phyloP scores from a whole-genome alignment of 2,888 invertebrate species.

The Rhodophaea formosa region DNA sequence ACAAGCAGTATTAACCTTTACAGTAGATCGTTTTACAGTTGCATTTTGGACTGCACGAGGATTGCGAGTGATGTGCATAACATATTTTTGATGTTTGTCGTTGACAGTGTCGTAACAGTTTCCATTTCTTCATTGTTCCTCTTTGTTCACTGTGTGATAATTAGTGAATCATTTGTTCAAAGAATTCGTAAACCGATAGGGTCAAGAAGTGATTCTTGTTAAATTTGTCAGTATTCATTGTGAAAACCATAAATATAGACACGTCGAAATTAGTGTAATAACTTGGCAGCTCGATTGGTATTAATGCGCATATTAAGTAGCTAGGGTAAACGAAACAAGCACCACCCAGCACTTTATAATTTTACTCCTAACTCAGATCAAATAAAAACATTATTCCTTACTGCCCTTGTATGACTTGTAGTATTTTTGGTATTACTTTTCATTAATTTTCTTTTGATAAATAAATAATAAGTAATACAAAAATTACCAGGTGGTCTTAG shows the following conservation, averaged over 20 bases:
- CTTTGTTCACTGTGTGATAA: not conserved
- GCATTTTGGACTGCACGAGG: not conserved
- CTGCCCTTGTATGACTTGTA: no score
- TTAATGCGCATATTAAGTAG: no score
- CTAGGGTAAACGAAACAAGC: no score
- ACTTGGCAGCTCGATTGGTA: no score
- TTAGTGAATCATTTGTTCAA: not conserved
- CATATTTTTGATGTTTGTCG: slow-evolving; percentile 11
- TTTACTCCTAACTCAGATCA: no score
- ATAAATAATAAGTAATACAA: no score
- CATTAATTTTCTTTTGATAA: no score
- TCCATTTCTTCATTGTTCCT: slow-evolving; percentile 1
- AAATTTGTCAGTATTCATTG: not conserved
- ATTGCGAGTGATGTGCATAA: not conserved
- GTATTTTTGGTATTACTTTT: no score
- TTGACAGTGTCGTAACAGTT: not conserved
- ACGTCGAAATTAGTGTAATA: no score
- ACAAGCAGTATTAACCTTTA: not conserved
- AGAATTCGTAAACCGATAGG: not conserved
- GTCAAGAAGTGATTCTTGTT: not conserved
- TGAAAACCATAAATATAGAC: not conserved
- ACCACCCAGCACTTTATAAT: no score
- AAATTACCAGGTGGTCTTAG: no score
- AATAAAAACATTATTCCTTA: no score
- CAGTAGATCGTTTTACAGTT: not conserved